phyloP scores from a whole-genome alignment of 1,140 invertebrate species.

The Cotesia typhae region DNA sequence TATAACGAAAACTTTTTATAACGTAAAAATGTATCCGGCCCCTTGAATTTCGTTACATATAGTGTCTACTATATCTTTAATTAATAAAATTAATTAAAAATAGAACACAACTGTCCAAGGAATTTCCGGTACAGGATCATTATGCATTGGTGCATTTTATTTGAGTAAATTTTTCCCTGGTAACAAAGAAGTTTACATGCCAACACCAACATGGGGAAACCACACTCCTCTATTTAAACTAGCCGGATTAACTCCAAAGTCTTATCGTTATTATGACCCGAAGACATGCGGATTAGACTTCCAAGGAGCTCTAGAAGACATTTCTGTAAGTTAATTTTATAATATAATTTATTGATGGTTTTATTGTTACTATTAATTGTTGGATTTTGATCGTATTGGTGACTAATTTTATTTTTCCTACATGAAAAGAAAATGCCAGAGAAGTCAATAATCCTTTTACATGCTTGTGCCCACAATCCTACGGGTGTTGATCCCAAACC shows the following conservation, averaged over 20 bases:
- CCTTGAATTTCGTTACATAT: too few relatives aligned
- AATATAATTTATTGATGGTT: neutral
- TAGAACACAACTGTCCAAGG: slow-evolving; percentile 84
- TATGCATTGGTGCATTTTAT: slow-evolving; percentile 91
- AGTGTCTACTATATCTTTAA: too few relatives aligned
- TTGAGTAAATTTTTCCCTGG: slow-evolving; percentile 86
- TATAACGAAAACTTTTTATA: too few relatives aligned
- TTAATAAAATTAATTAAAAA: slow-evolving; percentile 41
- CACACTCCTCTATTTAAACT: slow-evolving; percentile 95
- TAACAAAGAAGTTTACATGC: slow-evolving; percentile 89
- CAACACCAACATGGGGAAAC: slow-evolving; percentile 98
- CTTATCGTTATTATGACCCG: slow-evolving; percentile 96
- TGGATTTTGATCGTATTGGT: too few relatives aligned
- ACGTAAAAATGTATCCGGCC: too few relatives aligned
- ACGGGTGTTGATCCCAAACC: slow-evolving; percentile 95
- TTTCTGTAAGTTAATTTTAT: slow-evolving; percentile 74
- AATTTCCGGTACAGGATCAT: slow-evolving; percentile 97
- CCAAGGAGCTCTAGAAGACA: slow-evolving; percentile 88
- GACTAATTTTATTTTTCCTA: neutral
- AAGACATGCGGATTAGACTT: slow-evolving; percentile 97
- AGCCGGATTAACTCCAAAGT: slow-evolving; percentile 84
- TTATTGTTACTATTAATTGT: neutral
- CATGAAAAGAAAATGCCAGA: slow-evolving; percentile 89
- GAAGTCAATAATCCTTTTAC: slow-evolving; percentile 90
- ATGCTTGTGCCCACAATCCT: slow-evolving; percentile 99